phyloP scores from a whole-genome alignment of 2,797 vertebrate genomes.

The Bothrops alternatus region DNA sequence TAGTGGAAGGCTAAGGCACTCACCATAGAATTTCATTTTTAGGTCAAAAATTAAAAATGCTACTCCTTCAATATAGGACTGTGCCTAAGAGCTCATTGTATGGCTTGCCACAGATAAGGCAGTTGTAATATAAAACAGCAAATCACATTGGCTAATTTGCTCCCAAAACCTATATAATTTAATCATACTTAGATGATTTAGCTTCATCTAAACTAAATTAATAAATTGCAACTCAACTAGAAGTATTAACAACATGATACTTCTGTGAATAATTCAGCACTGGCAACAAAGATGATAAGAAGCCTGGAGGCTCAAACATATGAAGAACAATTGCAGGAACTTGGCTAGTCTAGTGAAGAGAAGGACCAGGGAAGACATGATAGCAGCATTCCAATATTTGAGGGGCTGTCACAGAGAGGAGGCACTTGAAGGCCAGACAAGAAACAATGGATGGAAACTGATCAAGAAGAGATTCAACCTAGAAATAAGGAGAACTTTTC shows the following conservation, averaged over 20 bases:
- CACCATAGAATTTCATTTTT: not conserved
- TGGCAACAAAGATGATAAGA: not conserved
- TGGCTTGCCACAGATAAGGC: not conserved
- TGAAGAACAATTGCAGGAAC: not conserved
- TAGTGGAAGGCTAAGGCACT: not conserved
- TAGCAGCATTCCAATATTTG: not conserved
- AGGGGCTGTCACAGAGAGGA: not conserved
- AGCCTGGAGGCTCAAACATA: not conserved
- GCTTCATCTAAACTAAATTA: not conserved
- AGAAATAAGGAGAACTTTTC: not conserved
- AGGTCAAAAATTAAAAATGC: not conserved
- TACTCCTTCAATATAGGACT: not conserved
- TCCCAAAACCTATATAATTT: not conserved
- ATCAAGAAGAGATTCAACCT: not conserved
- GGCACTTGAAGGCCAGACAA: not conserved
- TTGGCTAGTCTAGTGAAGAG: not conserved
- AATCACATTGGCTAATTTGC: not conserved
- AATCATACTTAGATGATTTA: not conserved
- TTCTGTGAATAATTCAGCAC: not conserved
- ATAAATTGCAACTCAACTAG: not conserved
- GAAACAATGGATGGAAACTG: not conserved
- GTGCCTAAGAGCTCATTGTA: no score
- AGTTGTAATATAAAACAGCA: not conserved
- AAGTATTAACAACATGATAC: not conserved
- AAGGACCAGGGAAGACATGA: no score